A percentile compares a stretch with the other conserved stretches of the same genome.
These are phyloP conservation scores for Siderastrea radians DNA, from an alignment of 92 coral and sea anemone genomes.

Conservation along the genomic window DNA sequence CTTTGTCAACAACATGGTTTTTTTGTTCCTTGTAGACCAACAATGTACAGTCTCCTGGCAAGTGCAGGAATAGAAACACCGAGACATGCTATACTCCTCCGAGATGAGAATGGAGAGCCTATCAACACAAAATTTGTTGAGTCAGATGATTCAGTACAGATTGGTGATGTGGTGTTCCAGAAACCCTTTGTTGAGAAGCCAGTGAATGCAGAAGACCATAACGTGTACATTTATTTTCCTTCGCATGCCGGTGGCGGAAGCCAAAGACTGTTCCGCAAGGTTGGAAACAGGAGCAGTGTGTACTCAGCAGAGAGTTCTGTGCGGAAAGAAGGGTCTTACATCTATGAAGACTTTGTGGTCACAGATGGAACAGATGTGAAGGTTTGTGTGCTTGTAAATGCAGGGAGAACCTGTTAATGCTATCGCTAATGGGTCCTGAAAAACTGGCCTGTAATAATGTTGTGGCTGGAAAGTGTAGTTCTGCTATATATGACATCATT, in stretches of 20 bases:
- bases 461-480: too few species aligned
- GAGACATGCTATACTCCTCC: constrained; percentile 88
- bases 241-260: constrained; percentile 98
- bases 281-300: constrained; percentile 96
- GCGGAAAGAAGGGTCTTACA: constrained; percentile 91
- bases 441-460: too few species aligned
- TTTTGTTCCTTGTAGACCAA: constrained; percentile 67
- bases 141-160: constrained; percentile 87
- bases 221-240: constrained; percentile 94
- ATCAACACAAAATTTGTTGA: constrained; percentile 89
- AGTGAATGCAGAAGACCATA: constrained; percentile 94
- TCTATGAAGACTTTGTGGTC: constrained; percentile 96
- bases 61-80: constrained; percentile 90
- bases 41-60: constrained; percentile 83
- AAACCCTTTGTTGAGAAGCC: constrained; percentile 99
- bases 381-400: constrained; percentile 38
- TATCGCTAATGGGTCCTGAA: too few species aligned
- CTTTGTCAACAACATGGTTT: too few species aligned
- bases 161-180: constrained; percentile 90
- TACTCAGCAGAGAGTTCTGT: constrained; percentile 97
- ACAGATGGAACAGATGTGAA: constrained; percentile 99
- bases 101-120: constrained; percentile 85
- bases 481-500: too few species aligned
- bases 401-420: too few species aligned
- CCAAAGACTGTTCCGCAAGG: constrained; percentile 94